Conservation (phyloP, 2,888 invertebrate species). For the Cetonia aurata region DNA sequence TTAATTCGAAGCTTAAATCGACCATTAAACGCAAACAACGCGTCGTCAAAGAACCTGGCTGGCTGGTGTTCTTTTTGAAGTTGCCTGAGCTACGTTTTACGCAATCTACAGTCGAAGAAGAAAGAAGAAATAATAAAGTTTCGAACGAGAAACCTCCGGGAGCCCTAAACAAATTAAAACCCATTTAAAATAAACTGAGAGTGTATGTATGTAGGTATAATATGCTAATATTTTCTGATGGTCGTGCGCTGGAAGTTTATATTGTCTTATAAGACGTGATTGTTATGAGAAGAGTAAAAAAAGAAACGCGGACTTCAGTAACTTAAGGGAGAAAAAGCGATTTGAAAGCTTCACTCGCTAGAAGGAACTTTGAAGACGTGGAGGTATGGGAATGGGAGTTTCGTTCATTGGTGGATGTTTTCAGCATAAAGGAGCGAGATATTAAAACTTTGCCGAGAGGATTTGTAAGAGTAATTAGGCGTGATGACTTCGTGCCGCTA, state of each 20-base stretch:
- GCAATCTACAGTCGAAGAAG: constrained; percentile 22
- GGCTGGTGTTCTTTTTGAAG: neutral
- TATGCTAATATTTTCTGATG: constrained; percentile 46
- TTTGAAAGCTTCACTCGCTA: neutral
- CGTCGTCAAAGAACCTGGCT: neutral
- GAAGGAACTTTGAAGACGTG: neutral
- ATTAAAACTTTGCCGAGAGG: constrained; percentile 60
- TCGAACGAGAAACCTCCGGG: constrained; percentile 36
- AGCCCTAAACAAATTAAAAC: constrained; percentile 51
- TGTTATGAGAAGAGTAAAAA: constrained; percentile 21
- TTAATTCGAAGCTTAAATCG: neutral
- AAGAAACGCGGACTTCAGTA: constrained; percentile 9
- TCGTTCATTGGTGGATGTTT: constrained; percentile 46
- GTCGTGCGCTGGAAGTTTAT: constrained; percentile 29
- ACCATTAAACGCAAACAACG: neutral
- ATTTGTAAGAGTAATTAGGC: constrained; percentile 62
- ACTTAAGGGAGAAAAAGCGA: neutral
- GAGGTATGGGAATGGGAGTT: neutral
- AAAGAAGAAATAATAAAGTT: constrained; percentile 35
- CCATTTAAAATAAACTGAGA: constrained; percentile 49
- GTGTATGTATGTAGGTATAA: constrained; percentile 18
- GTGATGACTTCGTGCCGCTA: constrained; percentile 55
- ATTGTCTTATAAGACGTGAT: constrained; percentile 31
- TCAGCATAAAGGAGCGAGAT: constrained; percentile 53
- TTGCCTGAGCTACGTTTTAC: constrained; percentile 3